These are phyloP conservation scores for Drosophila malerkotliana DNA, from an alignment of 1,140 invertebrate genomes.

Conservation along the genomic window DNA sequence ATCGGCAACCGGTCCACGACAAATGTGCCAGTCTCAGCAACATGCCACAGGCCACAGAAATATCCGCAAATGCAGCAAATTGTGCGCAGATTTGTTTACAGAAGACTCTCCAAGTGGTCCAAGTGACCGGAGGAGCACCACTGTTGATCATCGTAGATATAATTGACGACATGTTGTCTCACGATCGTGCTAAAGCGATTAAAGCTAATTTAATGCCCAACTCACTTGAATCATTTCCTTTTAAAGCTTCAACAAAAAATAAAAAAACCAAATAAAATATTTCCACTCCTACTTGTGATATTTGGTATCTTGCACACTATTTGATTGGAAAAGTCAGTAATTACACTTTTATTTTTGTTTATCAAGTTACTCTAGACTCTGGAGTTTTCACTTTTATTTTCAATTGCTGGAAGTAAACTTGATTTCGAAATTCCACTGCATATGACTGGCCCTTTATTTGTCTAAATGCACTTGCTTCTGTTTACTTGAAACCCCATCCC, in stretches of 20 bases:
- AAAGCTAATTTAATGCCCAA: conserved; percentile 75
- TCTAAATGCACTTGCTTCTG: conserved; percentile 52
- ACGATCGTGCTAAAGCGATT: conserved; percentile 83
- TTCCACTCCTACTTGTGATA: not conserved
- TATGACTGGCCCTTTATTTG: conserved; percentile 48
- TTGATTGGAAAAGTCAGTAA: not conserved
- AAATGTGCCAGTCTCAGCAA: conserved; percentile 78
- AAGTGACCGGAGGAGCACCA: conserved; percentile 23
- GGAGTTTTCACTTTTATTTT: conserved; percentile 15
- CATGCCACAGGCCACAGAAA: conserved; percentile 51
- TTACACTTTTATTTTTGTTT: conserved; percentile 5
- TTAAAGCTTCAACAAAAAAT: not conserved
- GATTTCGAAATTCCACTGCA: conserved; percentile 41
- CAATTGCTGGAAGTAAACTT: conserved; percentile 1
- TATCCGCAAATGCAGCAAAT: conserved; percentile 74
- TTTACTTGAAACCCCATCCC: conserved; percentile 61
- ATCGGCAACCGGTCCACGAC: conserved; percentile 56
- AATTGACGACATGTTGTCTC: conserved; percentile 83
- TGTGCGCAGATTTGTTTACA: conserved; percentile 80
- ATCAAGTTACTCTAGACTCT: conserved; percentile 34
- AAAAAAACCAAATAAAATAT: too few species aligned
- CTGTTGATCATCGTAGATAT: conserved; percentile 80
- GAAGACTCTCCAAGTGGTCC: conserved; percentile 44
- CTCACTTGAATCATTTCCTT: conserved; percentile 5
- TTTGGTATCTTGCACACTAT: not conserved